Base-by-base conservation (phyloP, 2,888 invertebrate species). In the Eilema depressum region DNA sequence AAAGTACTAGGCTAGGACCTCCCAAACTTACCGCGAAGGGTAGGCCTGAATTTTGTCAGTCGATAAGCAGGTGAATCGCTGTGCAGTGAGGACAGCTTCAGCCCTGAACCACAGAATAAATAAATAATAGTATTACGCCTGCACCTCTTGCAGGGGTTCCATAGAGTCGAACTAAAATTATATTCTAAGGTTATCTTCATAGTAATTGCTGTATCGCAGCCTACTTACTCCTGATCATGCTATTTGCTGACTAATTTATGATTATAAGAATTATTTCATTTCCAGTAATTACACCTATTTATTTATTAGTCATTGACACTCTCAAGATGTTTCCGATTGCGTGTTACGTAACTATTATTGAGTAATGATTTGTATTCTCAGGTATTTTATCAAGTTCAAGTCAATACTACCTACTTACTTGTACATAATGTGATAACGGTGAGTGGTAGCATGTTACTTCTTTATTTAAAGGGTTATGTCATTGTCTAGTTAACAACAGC, bases 281-380 rank as follows among this genome's bases (percentile, higher is more conserved):
- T 64, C 28, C 64, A 12, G 28, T 64, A 56, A 65, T 56, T 30
- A 65, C 56, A 53, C 10, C 20, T 53, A n/a, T 20, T 17, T n/a
- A 53, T 56, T 30, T 53, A 64, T 66, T 37, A 20, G 30, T 60
- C 66, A 60, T 60, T 37, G 66, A 41, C n/a, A 60, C 25, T 65
- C 37, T 28, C 26, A 59, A 66, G 26, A 37, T 41, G 59, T n/a
- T 59, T 59, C 59, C 37, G 41, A 41, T 59, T 64, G 37, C 5
- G 20, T 25, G 33, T 63, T 30, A 60, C n/a, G n/a, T 65, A 62
- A 26, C 23, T 20, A 8, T 62, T 62, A 33, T 37, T 17, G 8
- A 63, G 33, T 14, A 62, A 23, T 37, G 23, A 25, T 63, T 17
- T 17, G n/a, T 53, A n/a, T n/a, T n/a, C 53, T 53, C 5, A 47